Base-by-base conservation (phyloP, 2,797 vertebrate genomes). In the Enteromius treurensis region DNA sequence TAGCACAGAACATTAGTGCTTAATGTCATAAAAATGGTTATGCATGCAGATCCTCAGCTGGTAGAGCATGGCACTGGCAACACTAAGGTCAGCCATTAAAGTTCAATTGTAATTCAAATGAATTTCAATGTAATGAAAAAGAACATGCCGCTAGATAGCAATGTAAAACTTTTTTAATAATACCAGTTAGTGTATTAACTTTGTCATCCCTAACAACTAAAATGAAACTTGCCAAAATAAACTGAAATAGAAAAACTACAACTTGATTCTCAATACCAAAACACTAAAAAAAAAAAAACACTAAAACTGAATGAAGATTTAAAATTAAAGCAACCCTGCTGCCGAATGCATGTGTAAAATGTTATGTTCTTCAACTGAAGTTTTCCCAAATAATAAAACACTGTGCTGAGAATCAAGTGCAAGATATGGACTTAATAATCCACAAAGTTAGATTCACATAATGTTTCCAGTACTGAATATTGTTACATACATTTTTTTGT, bases 1-100 rank as follows among this genome's bases (percentile, higher is more conserved):
- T 29, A 55, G 17, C 69, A 84, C 47, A 67, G 45, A 76, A 81
- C 77, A 85, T 86, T 80, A 75, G 71, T 15, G 23, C 26, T 83
- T 78, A 77, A 83, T 70, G 67, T 70, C 45, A 47, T 74, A 74
- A 79, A 79, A 65, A 55, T 15, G 21, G 26, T 47, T 55, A 64
- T 53, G 15, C 51, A 37, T 19, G 68, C 79, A 82, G 9, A 70
- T 67, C 49, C 14, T 47, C 15, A 47, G 7, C 58, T n/a, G 74
- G 74, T 42, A 45, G 23, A 77, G 40, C 26, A 77, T 60, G 58
- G 68, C 0, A 8, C 75, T 77, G 40, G 9, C 37, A 64, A 29
- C 17, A 58, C 40, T 58, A 45, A 64, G 17, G n/a, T 42, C 58
- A 45, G 17, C 40, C 10, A 0, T 64, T 37, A 37, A 37, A 37